Percentiles rank a stretch among this genome's conserved stretches.
Evolutionary conservation across 2,888 invertebrate species (phyloP).

Genomic region (Scaptomyza reducta): DNA sequence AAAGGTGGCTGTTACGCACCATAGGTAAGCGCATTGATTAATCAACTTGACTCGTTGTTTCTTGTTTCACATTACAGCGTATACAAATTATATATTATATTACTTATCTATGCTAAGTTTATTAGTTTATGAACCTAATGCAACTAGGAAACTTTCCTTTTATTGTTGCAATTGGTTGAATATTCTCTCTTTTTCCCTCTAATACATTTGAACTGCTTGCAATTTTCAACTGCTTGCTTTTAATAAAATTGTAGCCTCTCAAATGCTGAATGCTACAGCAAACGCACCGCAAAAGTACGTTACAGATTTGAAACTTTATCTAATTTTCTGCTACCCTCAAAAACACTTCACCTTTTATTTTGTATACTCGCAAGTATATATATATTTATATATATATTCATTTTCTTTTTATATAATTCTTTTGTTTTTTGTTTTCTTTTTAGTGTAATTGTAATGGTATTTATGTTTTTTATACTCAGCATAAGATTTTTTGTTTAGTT

Average conservation of each 20-base stretch:
- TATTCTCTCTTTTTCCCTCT: neutral
- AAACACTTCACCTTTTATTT: conserved; percentile 39
- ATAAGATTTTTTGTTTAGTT: conserved; percentile 72
- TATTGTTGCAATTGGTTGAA: neutral
- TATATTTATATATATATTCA: conserved; percentile 61
- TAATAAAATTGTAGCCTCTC: conserved; percentile 1
- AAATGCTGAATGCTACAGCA: conserved; percentile 29
- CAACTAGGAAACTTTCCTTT: too few species aligned
- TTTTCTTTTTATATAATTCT: conserved; percentile 54
- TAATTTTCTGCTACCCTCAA: conserved; percentile 38
- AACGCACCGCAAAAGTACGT: neutral
- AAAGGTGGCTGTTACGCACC: conserved; percentile 31
- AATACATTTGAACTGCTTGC: conserved; percentile 8
- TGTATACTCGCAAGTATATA: conserved; percentile 43
- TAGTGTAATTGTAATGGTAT: conserved; percentile 70
- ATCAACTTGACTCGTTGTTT: too few species aligned
- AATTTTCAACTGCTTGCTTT: neutral
- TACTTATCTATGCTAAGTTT: too few species aligned
- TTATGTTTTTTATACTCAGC: conserved; percentile 69
- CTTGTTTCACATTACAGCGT: too few species aligned
- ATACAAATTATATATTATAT: too few species aligned
- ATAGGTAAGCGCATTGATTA: neutral
- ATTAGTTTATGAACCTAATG: too few species aligned
- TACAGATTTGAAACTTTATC: neutral
- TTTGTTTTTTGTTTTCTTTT: conserved; percentile 33